These are phyloP conservation scores for Turnix velox DNA, from an alignment of 2,113 vertebrate genomes.

Conservation along the genomic window DNA sequence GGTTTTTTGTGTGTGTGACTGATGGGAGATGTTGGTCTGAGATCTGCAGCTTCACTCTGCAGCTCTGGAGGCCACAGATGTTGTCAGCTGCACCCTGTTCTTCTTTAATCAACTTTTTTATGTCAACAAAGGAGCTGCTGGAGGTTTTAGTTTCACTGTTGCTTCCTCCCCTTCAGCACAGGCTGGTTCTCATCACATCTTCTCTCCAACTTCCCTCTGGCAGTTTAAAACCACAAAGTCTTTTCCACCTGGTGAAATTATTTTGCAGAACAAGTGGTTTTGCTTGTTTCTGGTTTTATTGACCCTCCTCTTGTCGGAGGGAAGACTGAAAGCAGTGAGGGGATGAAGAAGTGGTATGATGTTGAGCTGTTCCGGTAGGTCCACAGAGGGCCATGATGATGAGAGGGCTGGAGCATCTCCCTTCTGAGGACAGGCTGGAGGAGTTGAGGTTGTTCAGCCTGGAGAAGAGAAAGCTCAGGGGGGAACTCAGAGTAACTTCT, in stretches of 20 bases:
- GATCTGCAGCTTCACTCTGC: constrained; percentile 20
- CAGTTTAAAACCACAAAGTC: rapidly evolving
- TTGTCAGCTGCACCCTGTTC: not conserved
- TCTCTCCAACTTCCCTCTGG: not conserved
- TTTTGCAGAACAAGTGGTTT: not conserved
- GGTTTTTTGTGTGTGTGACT: constrained; percentile 43
- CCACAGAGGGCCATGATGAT: too few relatives aligned
- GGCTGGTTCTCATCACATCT: not conserved
- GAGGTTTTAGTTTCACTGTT: not conserved
- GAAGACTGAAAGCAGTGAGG: not conserved
- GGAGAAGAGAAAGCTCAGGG: too few relatives aligned
- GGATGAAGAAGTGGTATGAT: not conserved
- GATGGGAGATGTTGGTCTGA: constrained; percentile 1
- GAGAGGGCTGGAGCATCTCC: too few relatives aligned
- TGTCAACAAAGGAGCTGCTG: not conserved
- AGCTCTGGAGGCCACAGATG: not conserved
- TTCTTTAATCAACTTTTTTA: not conserved
- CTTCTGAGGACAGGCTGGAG: too few relatives aligned
- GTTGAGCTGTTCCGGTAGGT: too few relatives aligned
- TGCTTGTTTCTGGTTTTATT: not conserved
- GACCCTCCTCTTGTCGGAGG: rapidly evolving
- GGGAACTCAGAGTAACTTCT: too few relatives aligned
- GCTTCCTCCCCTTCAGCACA: not conserved
- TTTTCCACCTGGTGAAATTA: not conserved
- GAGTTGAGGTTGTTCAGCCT: too few relatives aligned